Base-by-base conservation (phyloP, 2,113 vertebrate genomes). In the Lonchura striata region DNA sequence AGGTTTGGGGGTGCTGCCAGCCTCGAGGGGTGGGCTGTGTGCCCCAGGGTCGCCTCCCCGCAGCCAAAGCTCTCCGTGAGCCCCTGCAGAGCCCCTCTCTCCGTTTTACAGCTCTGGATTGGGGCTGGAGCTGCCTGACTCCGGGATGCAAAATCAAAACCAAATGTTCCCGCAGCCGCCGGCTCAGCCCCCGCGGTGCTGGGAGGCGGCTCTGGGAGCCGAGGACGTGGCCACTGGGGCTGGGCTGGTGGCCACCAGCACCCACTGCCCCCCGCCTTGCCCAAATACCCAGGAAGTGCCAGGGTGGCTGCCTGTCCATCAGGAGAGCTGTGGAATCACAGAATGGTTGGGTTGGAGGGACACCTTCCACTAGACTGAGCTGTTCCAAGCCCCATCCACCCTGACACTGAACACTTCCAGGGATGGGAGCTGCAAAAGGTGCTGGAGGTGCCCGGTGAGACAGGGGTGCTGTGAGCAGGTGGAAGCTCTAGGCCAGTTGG, bases 291-390 rank as follows among this genome's bases (percentile, higher is more conserved):
- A 0, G 3, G 46, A 41, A 56, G 54, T 21, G 3, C 5, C 4
- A 9, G 28, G 23, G 35, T 2, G 89, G 49, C 41, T 41, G 22
- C 0, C 0, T 41, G 46, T 30, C 85, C 37, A 1, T 22, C 44
- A 2, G 49, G 75, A 35, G 35, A 49, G 4, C 2, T 2, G 1
- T 15, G 39, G 60, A 13, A 7, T 65, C 68, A 10, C 25, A 33
- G 52, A 30, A 14, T 11, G 65, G 56, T 9, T 71, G 68, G 14
- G 17, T 0, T 49, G 50, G 49, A 76, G 71, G 30, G 49, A 63
- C 25, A 37, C 9, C 41, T n/a, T 41, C 35, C 47, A 28, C 28
- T 1, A 2, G 20, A 2, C 30, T n/a, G 49, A 47, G 14, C 6
- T 41, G 12, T 9, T 90, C 54, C 17, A 22, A 23, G 7, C 41